Evolutionary conservation across 2,113 vertebrate species (phyloP), one percentile per base, ranked within the genome.

Genomic region (Protomyctophum bolini): DNA sequence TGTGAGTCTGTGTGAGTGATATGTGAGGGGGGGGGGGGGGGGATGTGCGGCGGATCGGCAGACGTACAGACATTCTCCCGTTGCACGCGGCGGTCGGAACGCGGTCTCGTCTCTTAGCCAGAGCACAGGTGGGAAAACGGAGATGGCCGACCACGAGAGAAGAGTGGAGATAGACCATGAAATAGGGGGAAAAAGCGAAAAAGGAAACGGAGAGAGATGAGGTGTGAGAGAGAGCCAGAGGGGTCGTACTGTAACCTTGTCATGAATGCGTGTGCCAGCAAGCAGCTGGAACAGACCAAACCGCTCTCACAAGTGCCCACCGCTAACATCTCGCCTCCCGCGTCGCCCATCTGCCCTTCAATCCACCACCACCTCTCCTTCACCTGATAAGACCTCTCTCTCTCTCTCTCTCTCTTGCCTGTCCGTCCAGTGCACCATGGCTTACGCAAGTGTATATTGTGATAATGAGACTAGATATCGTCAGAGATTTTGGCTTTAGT

Each of bases 271-370:
- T 76, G 81, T 77, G 83, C 63, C 81, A 80, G 62, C n/a, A 6
- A 82, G 73, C 83, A 87, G 74, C 84, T 87, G 83, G 80, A 83
- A 66, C 62, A 69, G 78, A 75, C 76, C 33, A 70, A 74, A 28
- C 57, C 57, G 1, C 51, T 4, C 1, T 5, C 9, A 9, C 21
- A n/a, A n/a, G n/a, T n/a, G n/a, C 21, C 21, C 1, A 21, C 21
- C 15, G 2, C 57, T 41, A 41, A 41, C 33, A 41, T 41, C 33
- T 15, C 21, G 3, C 8, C 6, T 28, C 58, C 81, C 63, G 76
- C 52, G 58, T 80, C 62, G 45, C 58, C 81, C 81, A 71, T 85
- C 74, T 84, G 81, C 77, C 59, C 78, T 55, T 72, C 72, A 51
- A 67, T 66, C 69, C 77, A 52, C 56, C 4, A 3, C 69, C 68